A percentile compares a stretch with the other conserved stretches of the same genome.
phyloP scores from a whole-genome alignment of 2,113 vertebrate species.

The Saguinus imperator region DNA sequence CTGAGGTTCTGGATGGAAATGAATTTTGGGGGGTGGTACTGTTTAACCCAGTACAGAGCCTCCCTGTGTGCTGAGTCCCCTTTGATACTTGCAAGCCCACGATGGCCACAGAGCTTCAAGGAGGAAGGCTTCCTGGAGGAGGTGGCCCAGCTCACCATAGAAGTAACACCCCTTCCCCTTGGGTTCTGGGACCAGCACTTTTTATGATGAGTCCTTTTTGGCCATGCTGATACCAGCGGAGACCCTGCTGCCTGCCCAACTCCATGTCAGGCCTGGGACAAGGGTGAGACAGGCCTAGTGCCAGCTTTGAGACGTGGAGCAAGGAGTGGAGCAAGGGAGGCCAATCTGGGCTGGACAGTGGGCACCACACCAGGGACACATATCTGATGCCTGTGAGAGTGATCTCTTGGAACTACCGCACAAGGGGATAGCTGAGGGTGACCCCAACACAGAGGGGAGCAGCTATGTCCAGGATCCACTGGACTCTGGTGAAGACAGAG shows the following conservation, averaged over 20 bases:
- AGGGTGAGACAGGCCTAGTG: not conserved
- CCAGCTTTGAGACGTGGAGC: no score
- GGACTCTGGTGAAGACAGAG: no score
- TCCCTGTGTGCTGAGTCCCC: not conserved
- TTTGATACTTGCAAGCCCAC: not conserved
- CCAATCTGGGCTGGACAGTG: no score
- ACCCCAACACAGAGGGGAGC: no score
- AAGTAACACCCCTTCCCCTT: not conserved
- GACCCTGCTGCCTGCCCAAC: not conserved
- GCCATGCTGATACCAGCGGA: not conserved
- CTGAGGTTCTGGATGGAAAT: not conserved
- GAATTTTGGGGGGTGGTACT: not conserved
- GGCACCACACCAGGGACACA: no score
- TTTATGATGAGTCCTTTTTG: not conserved
- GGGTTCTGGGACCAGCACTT: not conserved
- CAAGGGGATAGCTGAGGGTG: no score
- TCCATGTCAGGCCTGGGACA: not conserved
- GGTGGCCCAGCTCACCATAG: not conserved
- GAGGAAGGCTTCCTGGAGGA: not conserved
- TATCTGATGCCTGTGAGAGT: no score
- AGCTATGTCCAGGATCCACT: no score
- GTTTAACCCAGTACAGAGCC: not conserved
- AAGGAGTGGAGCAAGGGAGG: no score
- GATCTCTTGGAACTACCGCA: no score
- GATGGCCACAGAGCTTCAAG: not conserved